Base-by-base conservation (phyloP, 2,113 vertebrate species). In the Cryptotis parvus region DNA sequence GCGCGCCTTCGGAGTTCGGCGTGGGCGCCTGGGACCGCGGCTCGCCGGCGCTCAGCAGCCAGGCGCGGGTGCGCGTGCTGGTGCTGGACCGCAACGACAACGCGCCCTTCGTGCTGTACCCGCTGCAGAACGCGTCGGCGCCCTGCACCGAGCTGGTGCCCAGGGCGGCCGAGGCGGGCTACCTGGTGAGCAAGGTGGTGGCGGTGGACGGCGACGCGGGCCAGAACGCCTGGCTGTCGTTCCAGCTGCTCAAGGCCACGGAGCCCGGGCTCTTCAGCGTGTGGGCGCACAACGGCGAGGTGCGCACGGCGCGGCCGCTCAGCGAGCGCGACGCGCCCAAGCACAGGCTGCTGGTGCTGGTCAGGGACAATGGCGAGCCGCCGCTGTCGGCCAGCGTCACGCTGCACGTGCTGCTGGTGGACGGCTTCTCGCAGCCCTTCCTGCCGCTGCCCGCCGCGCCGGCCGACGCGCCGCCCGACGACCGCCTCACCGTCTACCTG, bases 31-130 rank as follows among this genome's bases (percentile, higher is more conserved):
- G 12, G 31, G n/a, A 69, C 66, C n/a, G 66, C n/a, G 65, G 65
- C 31, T 14, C 65, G 65, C 66, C 66, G 12, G 66, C 66, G 66
- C 66, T 69, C 11, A 33, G 65, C 65, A 31, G 65, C 65, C 65
- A 68, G 65, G 65, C 65, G 65, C 65, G 65, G 11, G 65, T 68
- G 65, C 65, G 65, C 65, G 20, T 98, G 72, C 65, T 87, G 37
- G 95, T 98, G 11, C 90, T 92, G 6, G 97, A 97, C 94, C 90
- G 91, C 85, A 97, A 96, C 73, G 97, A 96, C 80, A 96, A 97
- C 35, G 72, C 93, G 33, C 96, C 96, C 78, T 94, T 97, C 83
- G 93, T 97, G 52, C 95, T 97, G 8, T 97, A 97, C 82, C 95
- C 97, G 33, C 84, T 92, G 76, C 93, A 92, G 37, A 86, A 90